Evolutionary conservation across 2,113 vertebrate genomes (phyloP), one percentile per base, ranked within the genome.

Genomic region (Limanda limanda): DNA sequence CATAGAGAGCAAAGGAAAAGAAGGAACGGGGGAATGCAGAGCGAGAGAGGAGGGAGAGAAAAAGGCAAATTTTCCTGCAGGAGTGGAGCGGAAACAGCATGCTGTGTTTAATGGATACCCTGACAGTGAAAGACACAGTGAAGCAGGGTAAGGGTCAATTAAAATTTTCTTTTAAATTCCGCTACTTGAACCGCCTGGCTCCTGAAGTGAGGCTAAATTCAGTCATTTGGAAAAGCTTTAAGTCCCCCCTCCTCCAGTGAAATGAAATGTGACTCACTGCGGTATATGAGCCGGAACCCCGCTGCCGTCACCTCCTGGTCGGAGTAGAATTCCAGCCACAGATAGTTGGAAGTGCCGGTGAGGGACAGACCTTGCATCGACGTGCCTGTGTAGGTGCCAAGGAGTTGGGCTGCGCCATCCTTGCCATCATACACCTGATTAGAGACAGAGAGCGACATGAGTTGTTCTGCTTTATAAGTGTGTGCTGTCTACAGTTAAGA

Each of bases 271-370:
- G 76, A 96, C 98, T 96, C 94, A 99, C 97, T 98, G 62, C 95
- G 95, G 84, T 97, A 99, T 75, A 95, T 95, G 90, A 99, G 97
- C 68, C 93, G 96, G 91, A 99, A 99, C 65, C 98, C 97, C 80
- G 95, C 95, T 74, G 97, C 96, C 1, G 95, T 97, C 20, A 90
- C 94, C 56, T 97, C 96, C 25, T 93, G 85, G 79, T 98, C 97
- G 0, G 97, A 97, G 91, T 96, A 97, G 89, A 99, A 99, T 88
- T 99, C 98, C 62, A 99, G 78, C 97, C 97, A 99, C 60, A 99
- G 90, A 61, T 97, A 95, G 92, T 98, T 99, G 64, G 98, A 99
- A 58, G 98, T 99, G 92, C 95, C 98, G 70, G 95, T 97, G 11
- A 99, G 91, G 0, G 95, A 96, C 82, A 97, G 84, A 69, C 95